A percentile compares a stretch with the other conserved stretches of the same genome.
phyloP scores from a whole-genome alignment of 2,797 vertebrate genomes.

The Sebastes trivittatus region DNA sequence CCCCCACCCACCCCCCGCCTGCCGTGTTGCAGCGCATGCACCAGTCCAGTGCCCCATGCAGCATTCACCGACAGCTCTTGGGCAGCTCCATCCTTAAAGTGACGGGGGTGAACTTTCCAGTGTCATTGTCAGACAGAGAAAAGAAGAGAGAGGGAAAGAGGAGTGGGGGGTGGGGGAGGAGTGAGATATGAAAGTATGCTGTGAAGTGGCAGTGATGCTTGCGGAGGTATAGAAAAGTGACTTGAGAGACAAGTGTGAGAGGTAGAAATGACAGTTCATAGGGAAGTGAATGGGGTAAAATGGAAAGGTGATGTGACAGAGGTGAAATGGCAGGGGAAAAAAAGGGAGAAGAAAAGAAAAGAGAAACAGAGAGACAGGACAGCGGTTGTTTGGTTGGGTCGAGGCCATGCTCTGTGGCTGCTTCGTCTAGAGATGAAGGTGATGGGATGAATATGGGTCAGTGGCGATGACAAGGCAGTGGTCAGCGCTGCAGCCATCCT shows the following conservation, averaged over 20 bases:
- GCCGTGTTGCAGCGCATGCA: slow-evolving; percentile 80
- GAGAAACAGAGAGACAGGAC: slow-evolving; percentile 36
- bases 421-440: slow-evolving; percentile 2
- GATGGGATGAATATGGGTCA: slow-evolving; percentile 29
- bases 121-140: slow-evolving; percentile 75
- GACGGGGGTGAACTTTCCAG: slow-evolving; percentile 67
- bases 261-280: not conserved
- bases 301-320: not conserved
- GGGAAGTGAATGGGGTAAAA: not conserved
- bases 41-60: slow-evolving; percentile 83
- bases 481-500: not conserved
- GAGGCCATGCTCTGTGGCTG: slow-evolving; percentile 54
- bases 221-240: slow-evolving; percentile 12
- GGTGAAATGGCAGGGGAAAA: not conserved
- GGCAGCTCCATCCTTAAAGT: slow-evolving; percentile 73
- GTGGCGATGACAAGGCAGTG: slow-evolving; percentile 11
- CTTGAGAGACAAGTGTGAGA: slow-evolving; percentile 1
- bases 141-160: slow-evolving; percentile 54
- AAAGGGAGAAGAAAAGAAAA: not conserved
- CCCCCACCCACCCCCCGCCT: not conserved
- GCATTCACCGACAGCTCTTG: slow-evolving; percentile 79
- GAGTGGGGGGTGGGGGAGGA: not conserved
- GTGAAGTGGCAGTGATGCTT: not conserved
- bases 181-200: slow-evolving; percentile 5
- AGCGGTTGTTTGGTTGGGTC: slow-evolving; percentile 12